Evolutionary conservation across 2,113 vertebrate species (phyloP).

Genomic region (Chloropsis cyanopogon): DNA sequence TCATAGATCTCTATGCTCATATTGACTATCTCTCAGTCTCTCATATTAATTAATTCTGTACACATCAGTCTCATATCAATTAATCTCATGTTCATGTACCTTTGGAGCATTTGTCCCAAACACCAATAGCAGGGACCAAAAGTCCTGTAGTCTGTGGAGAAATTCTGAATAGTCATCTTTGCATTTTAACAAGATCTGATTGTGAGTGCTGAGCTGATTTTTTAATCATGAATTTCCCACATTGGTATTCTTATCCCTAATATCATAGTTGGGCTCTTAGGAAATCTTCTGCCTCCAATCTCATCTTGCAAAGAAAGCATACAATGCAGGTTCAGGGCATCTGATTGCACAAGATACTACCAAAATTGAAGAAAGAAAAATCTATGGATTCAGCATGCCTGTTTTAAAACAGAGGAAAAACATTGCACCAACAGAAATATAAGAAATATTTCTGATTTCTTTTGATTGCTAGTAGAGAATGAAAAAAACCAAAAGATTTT

Average conservation of each 20-base stretch:
- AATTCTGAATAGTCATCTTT: neutral
- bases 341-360: neutral
- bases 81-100: neutral
- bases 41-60: slow-evolving; percentile 22
- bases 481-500: neutral
- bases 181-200: neutral
- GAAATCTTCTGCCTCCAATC: neutral
- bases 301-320: neutral
- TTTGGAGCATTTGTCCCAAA: neutral
- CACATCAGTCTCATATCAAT: neutral
- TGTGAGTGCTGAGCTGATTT: neutral
- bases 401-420: neutral
- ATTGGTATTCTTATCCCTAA: neutral
- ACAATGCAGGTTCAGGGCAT: neutral
- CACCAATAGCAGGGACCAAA: neutral
- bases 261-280: neutral
- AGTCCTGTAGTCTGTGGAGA: neutral
- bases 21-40: neutral
- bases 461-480: neutral
- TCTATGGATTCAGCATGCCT: neutral
- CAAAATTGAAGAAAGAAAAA: neutral
- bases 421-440: neutral
- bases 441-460: neutral
- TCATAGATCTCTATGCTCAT: neutral
- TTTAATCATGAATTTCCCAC: neutral